Percentiles rank a stretch among this genome's conserved stretches.
Evolutionary conservation across 2,113 vertebrate genomes (phyloP).

Genomic region (Oncorhynchus kisutch): DNA sequence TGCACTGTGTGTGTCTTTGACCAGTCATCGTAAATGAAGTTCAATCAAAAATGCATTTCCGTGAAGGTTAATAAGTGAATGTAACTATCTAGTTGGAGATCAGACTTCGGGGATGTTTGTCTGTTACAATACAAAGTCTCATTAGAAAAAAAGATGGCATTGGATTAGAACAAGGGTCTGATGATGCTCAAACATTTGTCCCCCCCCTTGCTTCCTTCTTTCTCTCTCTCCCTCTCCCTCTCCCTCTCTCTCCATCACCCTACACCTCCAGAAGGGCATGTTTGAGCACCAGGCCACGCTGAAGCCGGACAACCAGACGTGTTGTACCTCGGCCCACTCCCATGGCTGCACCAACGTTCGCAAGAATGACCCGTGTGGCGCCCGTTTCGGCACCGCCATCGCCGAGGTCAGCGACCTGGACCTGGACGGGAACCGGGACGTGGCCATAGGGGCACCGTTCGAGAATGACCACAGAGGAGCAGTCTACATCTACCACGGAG

Average conservation of each 20-base stretch:
- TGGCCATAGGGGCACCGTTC: conserved; percentile 90
- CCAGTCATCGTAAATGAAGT: conserved; percentile 4
- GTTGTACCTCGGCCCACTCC: conserved; percentile 74
- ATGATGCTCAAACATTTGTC: no score
- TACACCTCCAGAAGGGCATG: conserved; percentile 62
- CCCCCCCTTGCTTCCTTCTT: neutral
- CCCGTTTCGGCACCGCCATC: conserved; percentile 94
- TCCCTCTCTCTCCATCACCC: no score
- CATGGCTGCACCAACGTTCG: conserved; percentile 62
- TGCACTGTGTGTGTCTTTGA: neutral
- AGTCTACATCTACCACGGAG: conserved; percentile 92
- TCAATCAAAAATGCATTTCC: neutral
- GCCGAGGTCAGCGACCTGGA: conserved; percentile 90
- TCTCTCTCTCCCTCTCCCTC: no score
- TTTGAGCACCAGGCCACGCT: conserved; percentile 86
- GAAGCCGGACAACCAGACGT: conserved; percentile 86
- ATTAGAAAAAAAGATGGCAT: no score
- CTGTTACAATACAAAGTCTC: no score
- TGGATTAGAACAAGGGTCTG: no score
- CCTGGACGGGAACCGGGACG: conserved; percentile 87
- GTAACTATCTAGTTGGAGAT: no score
- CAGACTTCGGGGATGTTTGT: no score
- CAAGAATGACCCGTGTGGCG: conserved; percentile 88
- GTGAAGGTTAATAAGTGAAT: no score
- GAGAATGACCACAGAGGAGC: conserved; percentile 92